Evolutionary conservation across 2,797 vertebrate genomes (phyloP).

Genomic region (Aphelocoma californica): DNA sequence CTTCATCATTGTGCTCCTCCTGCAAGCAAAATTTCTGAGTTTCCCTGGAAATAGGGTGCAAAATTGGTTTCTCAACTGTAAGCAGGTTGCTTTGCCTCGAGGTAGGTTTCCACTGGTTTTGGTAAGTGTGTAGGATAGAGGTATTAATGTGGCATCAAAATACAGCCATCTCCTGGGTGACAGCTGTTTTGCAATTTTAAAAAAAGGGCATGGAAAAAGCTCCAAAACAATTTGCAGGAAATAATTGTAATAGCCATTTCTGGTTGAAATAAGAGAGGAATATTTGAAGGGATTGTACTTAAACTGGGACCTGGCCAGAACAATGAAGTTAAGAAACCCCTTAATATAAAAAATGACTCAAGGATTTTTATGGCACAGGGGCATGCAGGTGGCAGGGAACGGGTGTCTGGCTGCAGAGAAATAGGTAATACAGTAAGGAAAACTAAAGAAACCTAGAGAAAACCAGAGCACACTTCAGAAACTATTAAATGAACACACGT

Average conservation of each 20-base stretch:
- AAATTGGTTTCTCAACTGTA: not conserved
- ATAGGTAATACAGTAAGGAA: not conserved
- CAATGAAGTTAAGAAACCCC: not conserved
- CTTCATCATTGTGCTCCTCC: not conserved
- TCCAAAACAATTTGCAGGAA: not conserved
- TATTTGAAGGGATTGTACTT: not conserved
- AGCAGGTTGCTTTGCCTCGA: not conserved
- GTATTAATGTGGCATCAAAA: not conserved
- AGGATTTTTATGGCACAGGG: not conserved
- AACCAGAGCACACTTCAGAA: not conserved
- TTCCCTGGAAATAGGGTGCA: not conserved
- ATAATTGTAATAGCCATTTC: not conserved
- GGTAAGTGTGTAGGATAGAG: not conserved
- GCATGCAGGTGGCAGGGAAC: accelerated
- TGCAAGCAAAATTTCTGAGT: not conserved
- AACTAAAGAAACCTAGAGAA: not conserved
- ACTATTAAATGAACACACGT: not conserved
- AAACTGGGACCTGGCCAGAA: not conserved
- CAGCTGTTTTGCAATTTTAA: not conserved
- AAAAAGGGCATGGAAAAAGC: not conserved
- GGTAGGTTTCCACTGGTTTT: not conserved
- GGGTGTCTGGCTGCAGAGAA: not conserved
- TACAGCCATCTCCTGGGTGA: not conserved
- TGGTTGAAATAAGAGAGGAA: not conserved
- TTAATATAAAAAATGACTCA: not conserved